Conservation (phyloP, 2,888 invertebrate genomes). For the Hemaris fuciformis region DNA sequence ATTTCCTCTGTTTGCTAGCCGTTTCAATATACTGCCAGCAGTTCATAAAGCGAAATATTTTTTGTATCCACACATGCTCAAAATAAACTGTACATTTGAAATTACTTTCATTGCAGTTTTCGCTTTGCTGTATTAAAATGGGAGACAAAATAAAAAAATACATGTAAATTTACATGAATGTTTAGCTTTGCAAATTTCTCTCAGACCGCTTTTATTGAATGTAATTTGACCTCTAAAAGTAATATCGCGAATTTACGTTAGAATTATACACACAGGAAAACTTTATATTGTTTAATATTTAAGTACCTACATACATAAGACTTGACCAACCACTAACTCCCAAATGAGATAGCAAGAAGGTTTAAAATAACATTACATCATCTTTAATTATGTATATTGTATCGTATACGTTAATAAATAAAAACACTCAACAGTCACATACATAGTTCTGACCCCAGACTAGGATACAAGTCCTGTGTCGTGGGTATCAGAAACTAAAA, state of each 20-base stretch:
- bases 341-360: too few species aligned
- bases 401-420: too few species aligned
- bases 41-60: slow-evolving; percentile 8
- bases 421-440: too few species aligned
- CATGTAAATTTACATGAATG: not conserved
- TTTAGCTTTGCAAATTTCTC: not conserved
- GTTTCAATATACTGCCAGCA: slow-evolving; percentile 6
- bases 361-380: too few species aligned
- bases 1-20: slow-evolving; percentile 17
- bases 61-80: slow-evolving; percentile 1
- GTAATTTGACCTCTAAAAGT: not conserved
- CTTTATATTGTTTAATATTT: too few species aligned
- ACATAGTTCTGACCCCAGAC: too few species aligned
- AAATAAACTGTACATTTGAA: slow-evolving; percentile 6
- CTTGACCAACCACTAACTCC: too few species aligned
- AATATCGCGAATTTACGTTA: not conserved
- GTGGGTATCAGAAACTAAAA: too few species aligned
- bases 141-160: not conserved
- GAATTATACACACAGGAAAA: too few species aligned
- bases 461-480: too few species aligned
- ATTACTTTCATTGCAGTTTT: not conserved
- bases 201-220: not conserved
- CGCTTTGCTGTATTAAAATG: not conserved
- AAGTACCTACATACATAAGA: too few species aligned
- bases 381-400: too few species aligned